Evolutionary conservation across 64 coral and sea anemone genomes (phyloP), one percentile per base, ranked within the genome.

Genomic region (Hydrozoanthus tunicans): DNA sequence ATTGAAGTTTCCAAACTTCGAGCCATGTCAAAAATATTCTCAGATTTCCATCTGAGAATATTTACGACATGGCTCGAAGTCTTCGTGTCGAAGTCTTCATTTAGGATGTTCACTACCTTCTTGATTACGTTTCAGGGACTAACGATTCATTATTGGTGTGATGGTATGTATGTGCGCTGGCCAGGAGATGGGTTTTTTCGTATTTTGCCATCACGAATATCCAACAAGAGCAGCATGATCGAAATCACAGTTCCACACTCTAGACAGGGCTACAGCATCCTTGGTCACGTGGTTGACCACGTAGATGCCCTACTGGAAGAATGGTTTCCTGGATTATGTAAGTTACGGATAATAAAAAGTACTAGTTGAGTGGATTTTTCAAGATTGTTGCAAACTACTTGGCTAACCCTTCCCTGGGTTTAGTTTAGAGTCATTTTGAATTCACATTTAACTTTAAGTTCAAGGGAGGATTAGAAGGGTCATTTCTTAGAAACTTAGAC

Each of bases 301-400:
- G 75, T 99, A 60, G 97, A 99, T 71, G 75, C 92, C 3, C 79
- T 99, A 17, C 63, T 99, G 10, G 91, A 96, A 56, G 97, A 99
- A 17, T 99, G 94, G 94, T 99, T 93, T 67, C 94, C 97, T 77
- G 90, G 85, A 65, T 80, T 99, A 15, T 86, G 97, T 99, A 92
- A 95, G 97, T 98, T 14, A 59, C 1, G 5, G 6, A 15, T 17
- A 74, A 27, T 6, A 14, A 23, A 10, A 1, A 9, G 6, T 43
- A 1, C 0, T 43, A 43, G 32, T 43, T 43, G 32, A 43, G 32
- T 43, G 32, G 32, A 43, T 43, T 43, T 43, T 43, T 43, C 32
- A 43, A 43, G 32, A 43, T 43, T 43, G 32, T 43, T 43, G 32
- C 32, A 43, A 43, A 43, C 32, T 43, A 43, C 32, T 43, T 1